Base-by-base conservation (phyloP, 2,113 vertebrate genomes). In the Indicator maculatus region DNA sequence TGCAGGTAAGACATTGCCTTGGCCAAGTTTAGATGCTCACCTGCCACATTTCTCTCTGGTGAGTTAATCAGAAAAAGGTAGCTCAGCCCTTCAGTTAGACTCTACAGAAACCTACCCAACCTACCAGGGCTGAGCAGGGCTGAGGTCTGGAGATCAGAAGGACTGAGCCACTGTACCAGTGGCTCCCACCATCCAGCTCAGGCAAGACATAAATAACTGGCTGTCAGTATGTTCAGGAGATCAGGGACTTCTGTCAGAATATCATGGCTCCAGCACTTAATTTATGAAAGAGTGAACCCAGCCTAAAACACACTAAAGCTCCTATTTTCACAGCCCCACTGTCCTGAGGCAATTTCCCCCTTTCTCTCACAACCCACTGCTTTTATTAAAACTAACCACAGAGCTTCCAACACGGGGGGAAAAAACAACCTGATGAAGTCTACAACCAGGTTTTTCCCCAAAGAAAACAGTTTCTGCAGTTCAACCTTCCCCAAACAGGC, bases 51-150 rank as follows among this genome's bases (percentile, higher is more conserved):
- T 36, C 23, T 30, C 12, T 59, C 52, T 1, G 1, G 38, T 11
- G 52, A 50, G 16, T n/a, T 55, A 30, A 76, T 23, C 7, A 60
- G 84, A 14, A 71, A 74, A 83, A 38, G 5, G 31, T 41, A 53
- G 69, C 27, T 73, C 28, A 38, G 38, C 33, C 31, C 31, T 16
- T 12, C 4, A 1, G 8, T 12, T 2, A 2, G 76, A 7, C 50
- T n/a, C 60, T 59, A 39, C 3, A 1, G 58, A 71, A 69, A 27
- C 12, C 12, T 39, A 55, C 30, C 1, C 2, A 71, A 14, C 12
- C 14, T 28, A 3, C 0, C 1, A 9, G 14, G 5, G 4, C 11
- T 0, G 0, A 61, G 21, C 33, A 65, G 12, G 47, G 60, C 9
- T 38, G 58, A 61, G 13, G 6, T 86, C 61, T 75, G 55, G 52